These are phyloP conservation scores for Megaceryle alcyon DNA, from an alignment of 2,797 vertebrate species.

Conservation along the genomic window DNA sequence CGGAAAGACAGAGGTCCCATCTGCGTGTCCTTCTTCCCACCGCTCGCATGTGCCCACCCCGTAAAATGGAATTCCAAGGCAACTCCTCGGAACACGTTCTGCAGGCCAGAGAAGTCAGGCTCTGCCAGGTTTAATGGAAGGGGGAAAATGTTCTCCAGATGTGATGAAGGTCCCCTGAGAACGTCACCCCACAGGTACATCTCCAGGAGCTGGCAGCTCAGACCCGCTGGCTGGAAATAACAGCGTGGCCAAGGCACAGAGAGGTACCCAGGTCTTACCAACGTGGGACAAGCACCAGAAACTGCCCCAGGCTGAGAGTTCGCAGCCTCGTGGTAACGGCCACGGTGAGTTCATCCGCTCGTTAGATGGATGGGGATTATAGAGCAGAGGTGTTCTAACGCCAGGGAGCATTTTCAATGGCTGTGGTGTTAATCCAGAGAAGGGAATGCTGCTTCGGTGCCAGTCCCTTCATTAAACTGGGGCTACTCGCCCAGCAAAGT, in stretches of 20 bases:
- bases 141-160: neutral
- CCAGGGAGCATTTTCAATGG: rapidly evolving
- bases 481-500: neutral
- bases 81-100: neutral
- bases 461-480: neutral
- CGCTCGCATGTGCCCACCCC: neutral
- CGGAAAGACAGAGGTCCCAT: neutral
- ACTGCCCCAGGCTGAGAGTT: too few relatives aligned
- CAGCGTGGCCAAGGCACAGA: neutral
- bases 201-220: neutral
- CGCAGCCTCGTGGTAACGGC: neutral
- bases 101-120: neutral
- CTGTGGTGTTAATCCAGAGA: neutral
- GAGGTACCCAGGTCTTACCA: neutral
- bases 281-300: neutral
- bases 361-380: rapidly evolving
- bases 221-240: neutral
- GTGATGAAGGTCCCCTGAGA: neutral
- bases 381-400: rapidly evolving
- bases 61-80: neutral
- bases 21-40: rapidly evolving
- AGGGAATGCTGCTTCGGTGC: neutral
- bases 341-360: rapidly evolving
- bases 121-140: neutral
- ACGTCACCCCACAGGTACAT: neutral